Percentiles rank a stretch among this genome's conserved stretches.
phyloP scores from a whole-genome alignment of 2,797 vertebrate genomes.

The Spinus olivaceus region DNA sequence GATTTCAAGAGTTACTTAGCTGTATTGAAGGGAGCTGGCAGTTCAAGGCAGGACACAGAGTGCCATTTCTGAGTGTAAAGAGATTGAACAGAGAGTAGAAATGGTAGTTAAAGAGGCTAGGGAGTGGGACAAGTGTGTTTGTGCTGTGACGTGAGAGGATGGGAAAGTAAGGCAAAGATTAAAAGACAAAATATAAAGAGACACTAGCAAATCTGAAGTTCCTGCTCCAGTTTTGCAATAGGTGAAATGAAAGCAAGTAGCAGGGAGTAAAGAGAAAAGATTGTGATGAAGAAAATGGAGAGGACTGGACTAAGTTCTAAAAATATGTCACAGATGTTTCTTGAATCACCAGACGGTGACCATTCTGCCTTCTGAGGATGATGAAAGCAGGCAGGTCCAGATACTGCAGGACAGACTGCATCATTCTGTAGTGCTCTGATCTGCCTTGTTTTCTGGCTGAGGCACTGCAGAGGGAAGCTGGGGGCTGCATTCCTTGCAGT shows the following conservation, averaged over 20 bases:
- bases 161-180: neutral
- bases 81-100: conserved; percentile 6
- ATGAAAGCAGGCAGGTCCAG: neutral
- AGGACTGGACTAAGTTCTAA: neutral
- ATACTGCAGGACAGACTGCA: neutral
- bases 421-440: neutral
- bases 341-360: neutral
- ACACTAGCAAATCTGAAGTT: neutral
- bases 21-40: neutral
- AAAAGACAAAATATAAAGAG: neutral
- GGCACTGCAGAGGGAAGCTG: neutral
- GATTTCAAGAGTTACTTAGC: neutral
- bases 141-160: neutral
- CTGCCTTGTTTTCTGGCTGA: neutral
- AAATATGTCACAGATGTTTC: neutral
- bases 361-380: neutral
- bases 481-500: neutral
- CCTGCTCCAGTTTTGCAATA: neutral
- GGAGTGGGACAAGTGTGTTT: neutral
- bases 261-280: neutral
- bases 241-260: neutral
- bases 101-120: neutral
- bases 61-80: neutral
- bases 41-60: neutral
- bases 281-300: neutral